Percentiles rank a stretch among this genome's conserved stretches.
Evolutionary conservation across 1,140 invertebrate genomes (phyloP).

Genomic region (Aphelinus atriplicis): DNA sequence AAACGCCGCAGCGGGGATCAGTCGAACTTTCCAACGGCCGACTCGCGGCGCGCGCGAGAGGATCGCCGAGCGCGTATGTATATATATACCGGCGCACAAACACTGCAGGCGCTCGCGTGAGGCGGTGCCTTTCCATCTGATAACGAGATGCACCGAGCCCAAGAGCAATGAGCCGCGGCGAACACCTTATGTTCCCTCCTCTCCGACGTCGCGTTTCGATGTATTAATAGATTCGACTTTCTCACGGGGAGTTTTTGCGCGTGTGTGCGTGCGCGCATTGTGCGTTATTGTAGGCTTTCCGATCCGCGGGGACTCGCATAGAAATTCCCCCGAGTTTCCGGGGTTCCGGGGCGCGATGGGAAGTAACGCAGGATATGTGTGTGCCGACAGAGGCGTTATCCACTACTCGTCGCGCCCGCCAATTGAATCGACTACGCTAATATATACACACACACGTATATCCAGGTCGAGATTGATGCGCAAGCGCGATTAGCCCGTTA

Average conservation of each 20-base stretch:
- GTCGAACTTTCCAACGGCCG: conserved; percentile 25
- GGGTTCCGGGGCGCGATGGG: background rate
- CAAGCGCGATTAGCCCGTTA: no score
- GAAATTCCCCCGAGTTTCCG: background rate
- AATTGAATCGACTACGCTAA: no score
- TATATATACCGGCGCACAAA: background rate
- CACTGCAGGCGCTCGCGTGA: background rate
- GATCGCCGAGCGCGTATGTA: background rate
- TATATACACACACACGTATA: no score
- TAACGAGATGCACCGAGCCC: conserved; percentile 25
- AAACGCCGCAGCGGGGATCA: background rate
- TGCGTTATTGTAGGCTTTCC: background rate
- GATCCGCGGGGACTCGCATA: background rate
- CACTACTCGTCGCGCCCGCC: no score
- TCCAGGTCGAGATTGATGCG: no score
- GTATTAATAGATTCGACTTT: conserved; percentile 28
- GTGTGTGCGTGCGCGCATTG: background rate
- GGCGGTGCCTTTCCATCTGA: conserved; percentile 22
- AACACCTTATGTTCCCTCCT: conserved; percentile 11
- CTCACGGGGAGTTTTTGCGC: background rate
- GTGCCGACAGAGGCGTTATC: no score
- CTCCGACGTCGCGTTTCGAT: background rate
- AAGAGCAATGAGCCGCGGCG: conserved; percentile 6
- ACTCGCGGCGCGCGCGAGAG: background rate
- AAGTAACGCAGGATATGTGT: no score